A percentile compares a stretch with the other conserved stretches of the same genome.
phyloP scores from a whole-genome alignment of 2,888 invertebrate species.

The Furcula furcula region DNA sequence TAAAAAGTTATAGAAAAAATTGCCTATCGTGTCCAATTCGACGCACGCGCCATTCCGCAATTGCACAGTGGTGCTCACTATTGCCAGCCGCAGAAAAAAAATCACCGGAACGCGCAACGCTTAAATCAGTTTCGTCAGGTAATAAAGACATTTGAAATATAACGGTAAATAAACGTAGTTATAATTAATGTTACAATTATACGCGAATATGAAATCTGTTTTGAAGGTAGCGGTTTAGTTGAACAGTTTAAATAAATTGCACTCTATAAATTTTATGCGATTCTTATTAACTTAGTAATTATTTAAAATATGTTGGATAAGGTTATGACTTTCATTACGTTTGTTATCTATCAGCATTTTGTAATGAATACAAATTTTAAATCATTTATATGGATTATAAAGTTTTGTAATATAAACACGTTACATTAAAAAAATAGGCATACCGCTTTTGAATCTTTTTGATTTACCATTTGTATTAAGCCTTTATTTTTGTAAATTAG shows the following conservation, averaged over 20 bases:
- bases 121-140: constrained; percentile 26
- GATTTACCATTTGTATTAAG: too few relatives aligned
- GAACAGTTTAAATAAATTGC: not conserved
- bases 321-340: not conserved
- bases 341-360: not conserved
- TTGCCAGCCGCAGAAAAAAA: constrained; percentile 35
- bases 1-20: constrained; percentile 55
- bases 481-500: too few relatives aligned
- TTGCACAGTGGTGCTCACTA: constrained; percentile 19
- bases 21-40: constrained; percentile 47
- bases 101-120: constrained; percentile 50
- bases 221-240: not conserved
- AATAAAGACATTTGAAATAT: constrained; percentile 23
- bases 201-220: not conserved
- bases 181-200: constrained; percentile 2
- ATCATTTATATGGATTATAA: not conserved
- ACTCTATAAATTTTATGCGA: not conserved
- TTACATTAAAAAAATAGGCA: too few relatives aligned
- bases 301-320: not conserved
- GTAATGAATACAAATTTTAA: not conserved
- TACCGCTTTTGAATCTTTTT: too few relatives aligned
- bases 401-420: too few relatives aligned
- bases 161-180: constrained; percentile 6
- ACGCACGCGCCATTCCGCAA: constrained; percentile 56
- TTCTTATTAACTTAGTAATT: not conserved